A percentile compares a stretch with the other conserved stretches of the same genome.
Conservation (phyloP, 2,888 invertebrate genomes). For the Cheilosia vernalis region DNA sequence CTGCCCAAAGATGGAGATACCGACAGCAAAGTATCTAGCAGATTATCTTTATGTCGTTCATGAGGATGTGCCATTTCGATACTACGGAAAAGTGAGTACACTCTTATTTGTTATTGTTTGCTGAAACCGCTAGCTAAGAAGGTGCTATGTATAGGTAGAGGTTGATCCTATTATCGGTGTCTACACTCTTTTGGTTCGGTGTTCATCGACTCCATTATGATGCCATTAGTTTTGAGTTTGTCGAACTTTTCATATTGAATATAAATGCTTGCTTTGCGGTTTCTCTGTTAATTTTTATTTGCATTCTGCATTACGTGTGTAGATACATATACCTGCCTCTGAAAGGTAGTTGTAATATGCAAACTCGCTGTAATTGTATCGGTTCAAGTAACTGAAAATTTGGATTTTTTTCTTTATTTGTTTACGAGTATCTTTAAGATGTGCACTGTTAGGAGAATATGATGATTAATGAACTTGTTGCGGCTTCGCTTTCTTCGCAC, state of each 20-base stretch:
- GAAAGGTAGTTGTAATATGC: slow-evolving; percentile 30
- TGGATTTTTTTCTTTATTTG: slow-evolving; percentile 8
- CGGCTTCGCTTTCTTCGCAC: slow-evolving; percentile 64
- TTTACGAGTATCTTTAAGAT: slow-evolving; percentile 13
- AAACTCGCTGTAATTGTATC: slow-evolving; percentile 43
- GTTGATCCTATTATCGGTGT: slow-evolving; percentile 47
- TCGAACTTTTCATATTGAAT: slow-evolving; percentile 49
- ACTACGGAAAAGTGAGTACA: slow-evolving; percentile 83
- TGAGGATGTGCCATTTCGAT: slow-evolving; percentile 83
- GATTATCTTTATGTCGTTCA: slow-evolving; percentile 83
- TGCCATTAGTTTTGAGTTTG: slow-evolving; percentile 65
- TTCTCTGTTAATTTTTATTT: slow-evolving; percentile 49
- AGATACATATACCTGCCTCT: neutral
- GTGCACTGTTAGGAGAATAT: slow-evolving; percentile 4
- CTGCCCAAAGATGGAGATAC: slow-evolving; percentile 83
- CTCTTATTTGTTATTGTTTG: neutral
- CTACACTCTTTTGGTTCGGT: slow-evolving; percentile 39
- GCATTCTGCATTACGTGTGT: slow-evolving; percentile 26
- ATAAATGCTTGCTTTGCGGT: slow-evolving; percentile 63
- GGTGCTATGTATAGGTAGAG: slow-evolving; percentile 16
- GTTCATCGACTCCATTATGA: slow-evolving; percentile 52
- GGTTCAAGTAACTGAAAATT: slow-evolving; percentile 25
- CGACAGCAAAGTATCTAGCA: slow-evolving; percentile 83
- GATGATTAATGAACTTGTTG: slow-evolving; percentile 58
- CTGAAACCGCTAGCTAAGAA: slow-evolving; percentile 29